Conservation (phyloP, 2,113 vertebrate species). For the Hiodon tergisus region DNA sequence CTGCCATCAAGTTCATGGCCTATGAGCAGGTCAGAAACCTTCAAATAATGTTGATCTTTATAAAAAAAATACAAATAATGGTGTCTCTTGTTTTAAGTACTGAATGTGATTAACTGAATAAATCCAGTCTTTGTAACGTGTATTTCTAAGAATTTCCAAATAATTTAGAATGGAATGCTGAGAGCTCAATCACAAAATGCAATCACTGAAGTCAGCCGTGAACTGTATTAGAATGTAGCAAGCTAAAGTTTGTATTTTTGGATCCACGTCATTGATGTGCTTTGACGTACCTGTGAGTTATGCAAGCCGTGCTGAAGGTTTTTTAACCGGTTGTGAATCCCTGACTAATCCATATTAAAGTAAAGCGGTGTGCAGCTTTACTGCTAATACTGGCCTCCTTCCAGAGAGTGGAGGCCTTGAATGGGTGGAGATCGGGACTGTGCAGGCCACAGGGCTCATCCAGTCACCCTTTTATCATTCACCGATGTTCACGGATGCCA, state of each 20-base stretch:
- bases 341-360: background rate
- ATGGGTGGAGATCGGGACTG: background rate
- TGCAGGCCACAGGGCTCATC: background rate
- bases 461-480: background rate
- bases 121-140: no score
- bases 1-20: conserved; percentile 94
- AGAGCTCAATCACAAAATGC: no score
- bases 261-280: no score
- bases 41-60: background rate
- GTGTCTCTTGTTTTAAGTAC: no score
- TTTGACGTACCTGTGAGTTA: background rate
- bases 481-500: background rate
- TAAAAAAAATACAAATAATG: background rate
- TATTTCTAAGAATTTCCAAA: background rate
- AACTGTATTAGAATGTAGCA: no score
- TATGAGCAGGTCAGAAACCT: conserved; percentile 80
- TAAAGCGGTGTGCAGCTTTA: background rate
- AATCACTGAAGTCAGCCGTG: no score
- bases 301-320: conserved; percentile 2
- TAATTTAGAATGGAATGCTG: no score
- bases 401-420: background rate
- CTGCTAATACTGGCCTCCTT: background rate
- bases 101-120: no score
- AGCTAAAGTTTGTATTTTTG: no score
- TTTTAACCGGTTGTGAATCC: conserved; percentile 4